Percentiles rank a stretch among this genome's conserved stretches.
Conservation (phyloP, 2,113 vertebrate species). For the Loxodonta africana region DNA sequence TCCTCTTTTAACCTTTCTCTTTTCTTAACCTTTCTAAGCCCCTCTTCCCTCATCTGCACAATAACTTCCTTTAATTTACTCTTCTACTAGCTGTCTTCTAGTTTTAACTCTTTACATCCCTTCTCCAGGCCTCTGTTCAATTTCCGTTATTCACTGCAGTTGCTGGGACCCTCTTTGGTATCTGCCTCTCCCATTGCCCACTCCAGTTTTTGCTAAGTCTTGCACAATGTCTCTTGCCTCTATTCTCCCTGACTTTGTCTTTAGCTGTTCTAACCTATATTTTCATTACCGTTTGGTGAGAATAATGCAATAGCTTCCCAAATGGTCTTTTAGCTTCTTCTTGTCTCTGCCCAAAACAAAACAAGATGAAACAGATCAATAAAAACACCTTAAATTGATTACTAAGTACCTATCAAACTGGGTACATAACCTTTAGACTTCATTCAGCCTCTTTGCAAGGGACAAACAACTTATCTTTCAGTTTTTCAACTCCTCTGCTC, state of each 20-base stretch:
- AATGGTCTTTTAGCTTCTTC: not conserved
- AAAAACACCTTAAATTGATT: not conserved
- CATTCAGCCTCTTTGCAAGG: not conserved
- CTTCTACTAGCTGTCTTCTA: not conserved
- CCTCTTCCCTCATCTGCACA: not conserved
- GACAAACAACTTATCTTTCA: not conserved
- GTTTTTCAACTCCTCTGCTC: not conserved
- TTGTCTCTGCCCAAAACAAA: not conserved
- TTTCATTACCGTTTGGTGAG: slow-evolving; percentile 3
- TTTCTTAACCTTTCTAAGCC: not conserved
- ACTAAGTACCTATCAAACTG: not conserved
- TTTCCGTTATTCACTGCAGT: not conserved
- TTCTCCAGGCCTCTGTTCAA: not conserved
- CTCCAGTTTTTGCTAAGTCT: not conserved
- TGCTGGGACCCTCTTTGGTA: not conserved
- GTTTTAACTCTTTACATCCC: not conserved
- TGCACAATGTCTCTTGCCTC: not conserved
- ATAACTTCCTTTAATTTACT: not conserved
- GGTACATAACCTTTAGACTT: not conserved
- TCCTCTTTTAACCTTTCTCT: not conserved
- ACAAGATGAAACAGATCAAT: not conserved
- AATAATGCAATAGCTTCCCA: not conserved
- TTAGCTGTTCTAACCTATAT: not conserved
- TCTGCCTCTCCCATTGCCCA: not conserved
- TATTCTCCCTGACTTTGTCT: not conserved